Conservation (phyloP, 2,888 invertebrate genomes). For the Heliconius cydno region DNA sequence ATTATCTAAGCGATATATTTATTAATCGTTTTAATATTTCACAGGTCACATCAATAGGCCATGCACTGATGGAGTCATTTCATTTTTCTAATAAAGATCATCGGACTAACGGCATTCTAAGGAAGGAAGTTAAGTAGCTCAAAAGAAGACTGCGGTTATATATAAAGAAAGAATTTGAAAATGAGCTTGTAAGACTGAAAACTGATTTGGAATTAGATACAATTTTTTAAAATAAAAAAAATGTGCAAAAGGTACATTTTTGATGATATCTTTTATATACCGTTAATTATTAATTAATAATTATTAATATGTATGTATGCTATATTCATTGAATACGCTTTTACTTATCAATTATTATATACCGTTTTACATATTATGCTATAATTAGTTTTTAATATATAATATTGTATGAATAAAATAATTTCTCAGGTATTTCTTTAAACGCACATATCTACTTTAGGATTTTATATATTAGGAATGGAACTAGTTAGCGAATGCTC, state of each 20-base stretch:
- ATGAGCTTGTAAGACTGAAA: conserved; percentile 29
- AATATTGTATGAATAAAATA: not conserved
- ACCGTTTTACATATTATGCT: not conserved
- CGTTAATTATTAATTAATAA: conserved; percentile 4
- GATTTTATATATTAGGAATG: conserved; percentile 11
- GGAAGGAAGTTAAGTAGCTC: conserved; percentile 22
- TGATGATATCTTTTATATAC: conserved; percentile 18
- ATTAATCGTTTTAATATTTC: not conserved
- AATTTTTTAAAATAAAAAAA: conserved; percentile 3
- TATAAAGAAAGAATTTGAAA: conserved; percentile 18
- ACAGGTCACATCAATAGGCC: conserved; percentile 23
- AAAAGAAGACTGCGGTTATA: conserved; percentile 21
- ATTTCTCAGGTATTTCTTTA: conserved; percentile 1
- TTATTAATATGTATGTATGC: not conserved
- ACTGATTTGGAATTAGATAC: conserved; percentile 10
- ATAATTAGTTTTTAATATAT: conserved; percentile 6
- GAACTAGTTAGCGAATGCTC: conserved; percentile 4
- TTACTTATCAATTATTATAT: not conserved
- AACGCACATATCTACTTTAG: conserved; percentile 14
- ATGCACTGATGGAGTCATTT: conserved; percentile 1
- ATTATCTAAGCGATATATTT: too few species aligned
- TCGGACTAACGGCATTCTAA: conserved; percentile 20
- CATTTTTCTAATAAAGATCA: conserved; percentile 18
- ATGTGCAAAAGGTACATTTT: conserved; percentile 21
- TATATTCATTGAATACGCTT: conserved; percentile 3